Base-by-base conservation (phyloP, 2,113 vertebrate genomes). In the Pao palembangensis region DNA sequence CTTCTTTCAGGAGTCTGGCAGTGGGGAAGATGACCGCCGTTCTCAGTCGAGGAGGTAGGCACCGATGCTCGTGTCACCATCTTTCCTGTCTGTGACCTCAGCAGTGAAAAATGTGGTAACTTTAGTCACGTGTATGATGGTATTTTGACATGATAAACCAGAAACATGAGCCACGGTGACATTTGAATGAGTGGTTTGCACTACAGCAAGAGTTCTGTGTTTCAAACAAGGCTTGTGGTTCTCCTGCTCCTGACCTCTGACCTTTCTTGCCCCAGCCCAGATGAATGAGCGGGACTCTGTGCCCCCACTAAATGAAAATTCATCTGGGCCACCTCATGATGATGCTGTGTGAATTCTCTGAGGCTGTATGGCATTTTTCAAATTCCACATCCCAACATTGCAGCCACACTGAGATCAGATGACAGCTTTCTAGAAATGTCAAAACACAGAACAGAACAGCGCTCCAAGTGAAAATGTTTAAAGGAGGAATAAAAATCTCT, bases 11-110 rank as follows among this genome's bases (percentile, higher is more conserved):
- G 96, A 98, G 93, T 96, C 93, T 68, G 96, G 96, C 88, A 98
- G 96, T 25, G 95, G 94, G 82, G 96, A 98, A 67, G 96, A 98
- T 71, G 95, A 98, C 79, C 94, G 94, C 55, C 91, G 95, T 56
- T 98, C 95, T 76, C 96, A 98, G 80, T 95, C 94, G 51, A 91
- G 95, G 79, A 98, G 96, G 96, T 98, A 80, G 87, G 81, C 31
- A 72, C n/a, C 13, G 12, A 46, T 17, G 4, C 54, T 55, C 47
- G 3, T 31, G 13, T 11, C 4, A 23, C 47, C 23, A 51, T 49
- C 20, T 28, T 21, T 48, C 8, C 1, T 13, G 1, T 54, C 3
- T 52, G 18, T 55, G 43, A 58, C 18, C 17, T 19, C 2, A 23
- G 23, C 0, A 1, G 23, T 41, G 44, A 49, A 23, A 25, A 10